Base-by-base conservation (phyloP, 1,140 invertebrate genomes). In the Diabrotica undecimpunctata region DNA sequence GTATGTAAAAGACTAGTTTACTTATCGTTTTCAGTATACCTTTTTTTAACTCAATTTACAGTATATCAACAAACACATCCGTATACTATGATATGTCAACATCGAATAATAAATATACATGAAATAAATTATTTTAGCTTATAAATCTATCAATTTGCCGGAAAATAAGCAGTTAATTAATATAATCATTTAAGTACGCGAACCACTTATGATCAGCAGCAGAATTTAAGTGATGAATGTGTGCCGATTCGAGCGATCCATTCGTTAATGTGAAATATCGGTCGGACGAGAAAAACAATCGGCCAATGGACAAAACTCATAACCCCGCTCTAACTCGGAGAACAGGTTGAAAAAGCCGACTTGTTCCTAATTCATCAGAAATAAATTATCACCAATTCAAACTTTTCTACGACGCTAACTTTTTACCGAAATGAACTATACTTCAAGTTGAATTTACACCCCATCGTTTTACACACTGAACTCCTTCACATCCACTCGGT, bases 381-480 rank as follows among this genome's bases (percentile, higher is more conserved):
- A 70, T 71, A 70, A 75, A 74, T 75, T 75, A 75, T 74, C 62
- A 69, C 67, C 70, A 74, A 75, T 75, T 75, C 69, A 72, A 75
- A 75, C 70, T 75, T 73, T 73, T 71, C 64, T 67, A 72, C 66
- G 66, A 66, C 64, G 68, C 54, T 55, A 62, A 68, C 61, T 59
- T 68, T 66, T 66, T 63, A 60, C 58, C 41, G 38, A 39, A 60
- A 51, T 60, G 41, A 51, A 60, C 58, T 60, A 60, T 60, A 25
- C 58, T 60, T 35, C 58, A 12, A 60, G 58, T 46, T 46, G 6
- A 46, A 60, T 60, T 51, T 46, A 60, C 46, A 38, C 58, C 35
- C 39, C 58, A 60, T 12, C 55, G 11, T 57, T 57, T 12, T 36
- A 36, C 55, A 57, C 55, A 37, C 37, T 37, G n/a, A 11, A 36